Evolutionary conservation across 2,797 vertebrate species (phyloP).

Genomic region (Eulemur albifrons): DNA sequence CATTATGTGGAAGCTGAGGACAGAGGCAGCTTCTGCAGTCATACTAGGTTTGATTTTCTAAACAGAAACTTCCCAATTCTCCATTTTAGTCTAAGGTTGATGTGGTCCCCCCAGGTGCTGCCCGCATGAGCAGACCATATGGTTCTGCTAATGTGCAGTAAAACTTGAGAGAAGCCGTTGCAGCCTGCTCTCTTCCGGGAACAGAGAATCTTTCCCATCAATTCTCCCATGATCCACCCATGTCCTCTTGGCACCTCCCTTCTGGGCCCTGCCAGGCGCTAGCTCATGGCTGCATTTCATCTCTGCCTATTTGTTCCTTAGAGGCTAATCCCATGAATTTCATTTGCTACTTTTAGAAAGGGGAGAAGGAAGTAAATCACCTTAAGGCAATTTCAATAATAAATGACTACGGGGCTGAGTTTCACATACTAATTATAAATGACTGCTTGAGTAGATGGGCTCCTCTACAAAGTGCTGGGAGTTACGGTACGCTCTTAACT

Average conservation of each 20-base stretch:
- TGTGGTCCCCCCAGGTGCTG: neutral
- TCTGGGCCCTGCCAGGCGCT: constrained; percentile 82
- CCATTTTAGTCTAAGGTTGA: neutral
- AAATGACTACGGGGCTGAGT: constrained; percentile 72
- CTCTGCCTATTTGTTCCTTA: constrained; percentile 80
- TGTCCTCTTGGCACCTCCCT: constrained; percentile 54
- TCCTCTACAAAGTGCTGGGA: constrained; percentile 53
- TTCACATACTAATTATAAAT: constrained; percentile 81
- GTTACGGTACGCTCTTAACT: constrained; percentile 32
- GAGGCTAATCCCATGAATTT: constrained; percentile 82
- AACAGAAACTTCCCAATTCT: constrained; percentile 46
- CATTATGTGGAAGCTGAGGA: neutral
- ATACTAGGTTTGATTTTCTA: constrained; percentile 38
- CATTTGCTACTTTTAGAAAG: constrained; percentile 79
- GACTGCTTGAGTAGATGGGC: constrained; percentile 63
- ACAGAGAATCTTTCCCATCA: constrained; percentile 52
- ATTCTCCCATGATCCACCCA: constrained; percentile 48
- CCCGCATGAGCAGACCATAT: constrained; percentile 54
- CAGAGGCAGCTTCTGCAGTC: neutral
- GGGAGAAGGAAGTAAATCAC: constrained; percentile 70
- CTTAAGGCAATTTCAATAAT: constrained; percentile 84
- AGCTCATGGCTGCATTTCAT: constrained; percentile 84
- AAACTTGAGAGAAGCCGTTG: constrained; percentile 45
- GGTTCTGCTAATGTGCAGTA: constrained; percentile 58
- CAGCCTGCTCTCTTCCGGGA: constrained; percentile 62